Conservation (phyloP, 2,888 invertebrate genomes). For the Neoascia interrupta region DNA sequence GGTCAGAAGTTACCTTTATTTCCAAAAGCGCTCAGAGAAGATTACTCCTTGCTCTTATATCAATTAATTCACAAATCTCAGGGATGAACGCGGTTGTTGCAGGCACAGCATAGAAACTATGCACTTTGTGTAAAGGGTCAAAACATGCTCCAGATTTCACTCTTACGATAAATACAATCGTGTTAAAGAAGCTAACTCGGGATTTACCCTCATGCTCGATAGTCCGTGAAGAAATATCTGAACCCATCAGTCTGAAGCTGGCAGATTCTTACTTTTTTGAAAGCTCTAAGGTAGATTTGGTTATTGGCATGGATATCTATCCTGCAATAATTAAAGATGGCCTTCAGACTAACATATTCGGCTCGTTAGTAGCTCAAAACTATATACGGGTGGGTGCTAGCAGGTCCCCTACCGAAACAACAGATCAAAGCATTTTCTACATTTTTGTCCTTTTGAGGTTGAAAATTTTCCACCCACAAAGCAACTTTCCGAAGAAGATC, state of each 20-base stretch:
- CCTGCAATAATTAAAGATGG: constrained; percentile 6
- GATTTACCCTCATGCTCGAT: background rate
- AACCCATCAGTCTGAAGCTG: background rate
- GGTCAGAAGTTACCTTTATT: constrained; percentile 5
- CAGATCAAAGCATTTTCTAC: too few species aligned
- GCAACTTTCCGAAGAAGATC: too few species aligned
- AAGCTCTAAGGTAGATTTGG: constrained; percentile 13
- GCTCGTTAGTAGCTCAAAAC: too few species aligned
- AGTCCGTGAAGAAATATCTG: background rate
- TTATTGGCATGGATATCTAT: constrained; percentile 14
- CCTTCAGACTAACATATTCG: background rate
- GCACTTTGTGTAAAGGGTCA: background rate
- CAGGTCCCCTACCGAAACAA: too few species aligned
- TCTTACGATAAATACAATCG: background rate
- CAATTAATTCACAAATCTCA: constrained; percentile 1
- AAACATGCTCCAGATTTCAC: background rate
- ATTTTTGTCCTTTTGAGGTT: too few species aligned
- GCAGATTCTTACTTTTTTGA: constrained; percentile 13
- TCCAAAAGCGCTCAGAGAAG: constrained; percentile 5
- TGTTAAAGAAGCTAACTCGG: background rate
- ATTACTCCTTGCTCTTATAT: background rate
- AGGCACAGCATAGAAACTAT: background rate
- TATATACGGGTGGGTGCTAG: too few species aligned
- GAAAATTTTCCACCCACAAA: too few species aligned
- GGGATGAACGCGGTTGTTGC: constrained; percentile 6